Base-by-base conservation (phyloP, 2,113 vertebrate species). In the Menidia beryllina region DNA sequence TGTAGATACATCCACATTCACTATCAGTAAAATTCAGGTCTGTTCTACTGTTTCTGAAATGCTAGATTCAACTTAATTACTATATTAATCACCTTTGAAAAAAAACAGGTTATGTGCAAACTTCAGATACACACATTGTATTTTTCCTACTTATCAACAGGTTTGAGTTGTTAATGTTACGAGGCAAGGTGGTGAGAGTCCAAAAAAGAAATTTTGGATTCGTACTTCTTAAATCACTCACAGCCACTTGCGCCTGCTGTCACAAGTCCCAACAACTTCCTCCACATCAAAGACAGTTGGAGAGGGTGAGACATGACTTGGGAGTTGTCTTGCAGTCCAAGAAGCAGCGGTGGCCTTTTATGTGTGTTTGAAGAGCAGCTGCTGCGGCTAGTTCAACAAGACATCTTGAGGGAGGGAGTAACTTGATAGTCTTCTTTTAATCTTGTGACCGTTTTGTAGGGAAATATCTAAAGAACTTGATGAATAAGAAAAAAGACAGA, bases 291-390 rank as follows among this genome's bases (percentile, higher is more conserved):
- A 83, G 65, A 51, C 57, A 56, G 55, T 21, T 9, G 43, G 20
- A 3, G 34, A 64, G 6, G 56, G 69, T 20, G 83, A 79, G 75
- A 77, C 75, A 86, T 69, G 70, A 12, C 51, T 69, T 47, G 47
- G 57, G 62, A 36, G 74, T 83, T 74, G 65, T 25, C 21, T 20
- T 4, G 4, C 72, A 30, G 61, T 68, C 72, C 55, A 56, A 47
- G 59, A 65, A 58, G 39, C 50, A 26, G 49, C 56, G 57, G 49
- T 45, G 60, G 56, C 45, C 21, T 59, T 50, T 72, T 77, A 62
- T 54, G 77, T 67, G 34, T 27, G 77, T 58, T 45, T 57, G 63
- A 49, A 39, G 74, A 67, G 51, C 86, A 86, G 86, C 88, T 83
- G 81, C 71, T 24, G 70, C n/a, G 30, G 68, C 20, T 19, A 3